Evolutionary conservation across 2,797 vertebrate species (phyloP).

Genomic region (Squalus acanthias): DNA sequence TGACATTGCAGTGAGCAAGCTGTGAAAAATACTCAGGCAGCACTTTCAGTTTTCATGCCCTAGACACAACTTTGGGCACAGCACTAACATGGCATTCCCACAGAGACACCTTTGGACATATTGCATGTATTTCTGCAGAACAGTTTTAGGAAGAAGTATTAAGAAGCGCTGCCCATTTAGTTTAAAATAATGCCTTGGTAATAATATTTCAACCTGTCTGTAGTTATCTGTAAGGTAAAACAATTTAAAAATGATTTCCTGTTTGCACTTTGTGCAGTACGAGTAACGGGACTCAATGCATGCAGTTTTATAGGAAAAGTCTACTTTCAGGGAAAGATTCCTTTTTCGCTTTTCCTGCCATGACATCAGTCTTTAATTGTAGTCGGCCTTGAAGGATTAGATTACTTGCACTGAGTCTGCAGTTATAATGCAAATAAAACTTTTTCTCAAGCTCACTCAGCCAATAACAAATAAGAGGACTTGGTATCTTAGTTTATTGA

Average conservation of each 20-base stretch:
- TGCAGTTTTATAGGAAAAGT: not conserved
- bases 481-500: not conserved
- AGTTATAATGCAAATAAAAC: slow-evolving; percentile 27
- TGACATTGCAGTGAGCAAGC: not conserved
- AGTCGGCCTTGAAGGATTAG: slow-evolving; percentile 31
- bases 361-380: slow-evolving; percentile 30
- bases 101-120: not conserved
- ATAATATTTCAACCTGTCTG: not conserved
- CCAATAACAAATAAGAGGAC: not conserved
- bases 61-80: not conserved
- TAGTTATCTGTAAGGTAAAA: not conserved
- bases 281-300: not conserved
- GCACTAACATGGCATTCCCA: not conserved
- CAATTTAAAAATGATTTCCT: not conserved
- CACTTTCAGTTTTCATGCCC: not conserved
- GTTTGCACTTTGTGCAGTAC: not conserved
- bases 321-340: not conserved
- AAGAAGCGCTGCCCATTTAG: not conserved
- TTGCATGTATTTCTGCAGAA: not conserved
- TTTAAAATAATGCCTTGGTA: not conserved
- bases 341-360: slow-evolving; percentile 12
- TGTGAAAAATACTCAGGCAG: not conserved
- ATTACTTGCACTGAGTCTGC: slow-evolving; percentile 28
- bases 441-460: slow-evolving; percentile 22
- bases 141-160: not conserved